Conservation (phyloP, 2,113 vertebrate genomes). For the Solea senegalensis region DNA sequence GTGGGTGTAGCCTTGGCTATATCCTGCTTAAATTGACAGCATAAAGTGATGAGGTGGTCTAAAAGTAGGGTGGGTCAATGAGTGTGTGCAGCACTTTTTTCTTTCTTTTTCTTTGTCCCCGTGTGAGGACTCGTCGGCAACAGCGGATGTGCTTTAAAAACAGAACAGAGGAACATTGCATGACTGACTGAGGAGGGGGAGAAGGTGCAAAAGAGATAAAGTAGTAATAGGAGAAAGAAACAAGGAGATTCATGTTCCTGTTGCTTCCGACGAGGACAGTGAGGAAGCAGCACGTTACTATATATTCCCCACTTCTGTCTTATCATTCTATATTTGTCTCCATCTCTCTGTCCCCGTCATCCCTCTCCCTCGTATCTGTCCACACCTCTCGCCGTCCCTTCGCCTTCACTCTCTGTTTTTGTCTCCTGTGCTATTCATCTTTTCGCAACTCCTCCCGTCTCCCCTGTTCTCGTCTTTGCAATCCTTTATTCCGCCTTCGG, state of each 20-base stretch:
- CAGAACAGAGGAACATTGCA: slow-evolving; percentile 28
- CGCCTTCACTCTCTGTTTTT: slow-evolving; percentile 8
- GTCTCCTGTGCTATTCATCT: slow-evolving; percentile 30
- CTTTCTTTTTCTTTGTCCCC: neutral
- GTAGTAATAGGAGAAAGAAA: slow-evolving; percentile 21
- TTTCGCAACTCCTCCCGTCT: slow-evolving; percentile 3
- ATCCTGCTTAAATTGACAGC: slow-evolving; percentile 43
- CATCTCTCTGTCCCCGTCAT: slow-evolving; percentile 13
- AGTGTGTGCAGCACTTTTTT: neutral
- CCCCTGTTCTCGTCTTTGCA: slow-evolving; percentile 2
- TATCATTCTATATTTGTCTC: slow-evolving; percentile 20
- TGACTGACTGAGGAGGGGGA: neutral
- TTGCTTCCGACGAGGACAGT: slow-evolving; percentile 7
- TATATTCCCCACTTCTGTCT: slow-evolving; percentile 10
- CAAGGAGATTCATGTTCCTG: slow-evolving; percentile 28
- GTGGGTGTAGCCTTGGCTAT: slow-evolving; percentile 4
- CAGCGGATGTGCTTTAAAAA: slow-evolving; percentile 28
- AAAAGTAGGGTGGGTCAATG: neutral
- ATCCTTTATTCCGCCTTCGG: neutral
- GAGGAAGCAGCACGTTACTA: slow-evolving; percentile 2
- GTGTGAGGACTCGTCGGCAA: slow-evolving; percentile 11
- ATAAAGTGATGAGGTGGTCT: neutral
- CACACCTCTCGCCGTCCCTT: neutral
- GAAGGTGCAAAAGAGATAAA: slow-evolving; percentile 7
- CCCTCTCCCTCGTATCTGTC: slow-evolving; percentile 8